These are phyloP conservation scores for Montipora sp. DNA, from an alignment of 64 coral and sea anemone species.

Conservation along the genomic window DNA sequence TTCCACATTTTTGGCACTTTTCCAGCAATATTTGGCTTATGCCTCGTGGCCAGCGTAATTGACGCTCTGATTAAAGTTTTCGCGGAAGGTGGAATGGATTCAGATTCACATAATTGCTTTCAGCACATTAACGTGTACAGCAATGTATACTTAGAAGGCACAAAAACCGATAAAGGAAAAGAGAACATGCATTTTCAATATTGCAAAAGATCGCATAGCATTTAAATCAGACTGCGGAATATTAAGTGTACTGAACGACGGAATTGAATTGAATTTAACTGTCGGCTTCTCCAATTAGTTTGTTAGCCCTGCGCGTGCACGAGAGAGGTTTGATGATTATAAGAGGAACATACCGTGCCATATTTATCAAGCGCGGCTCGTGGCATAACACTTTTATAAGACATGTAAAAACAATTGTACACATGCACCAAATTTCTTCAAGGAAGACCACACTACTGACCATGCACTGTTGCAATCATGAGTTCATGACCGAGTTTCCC, in stretches of 20 bases:
- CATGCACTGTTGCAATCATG: no score
- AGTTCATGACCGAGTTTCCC: no score
- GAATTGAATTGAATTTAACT: not conserved
- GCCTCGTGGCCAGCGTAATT: constrained; percentile 35
- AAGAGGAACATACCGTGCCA: no score
- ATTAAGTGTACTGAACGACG: not conserved
- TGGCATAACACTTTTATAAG: no score
- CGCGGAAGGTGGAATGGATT: not conserved
- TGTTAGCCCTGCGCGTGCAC: no score
- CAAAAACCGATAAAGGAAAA: not conserved
- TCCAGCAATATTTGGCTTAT: constrained; percentile 28
- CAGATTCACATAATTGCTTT: not conserved
- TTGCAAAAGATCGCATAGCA: not conserved
- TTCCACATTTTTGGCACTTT: constrained; percentile 40
- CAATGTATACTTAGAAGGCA: not conserved
- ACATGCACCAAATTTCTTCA: no score
- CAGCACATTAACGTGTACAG: not conserved
- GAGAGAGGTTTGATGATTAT: no score
- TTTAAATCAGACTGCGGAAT: not conserved
- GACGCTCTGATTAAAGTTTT: constrained; percentile 14
- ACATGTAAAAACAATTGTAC: no score
- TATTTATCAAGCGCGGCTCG: no score
- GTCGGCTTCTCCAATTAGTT: no score
- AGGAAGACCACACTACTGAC: no score
- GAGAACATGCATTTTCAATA: not conserved